Percentiles rank a stretch among this genome's conserved stretches.
Conservation (phyloP, 2,888 invertebrate species). For the Caenorhabditis uteleia region DNA sequence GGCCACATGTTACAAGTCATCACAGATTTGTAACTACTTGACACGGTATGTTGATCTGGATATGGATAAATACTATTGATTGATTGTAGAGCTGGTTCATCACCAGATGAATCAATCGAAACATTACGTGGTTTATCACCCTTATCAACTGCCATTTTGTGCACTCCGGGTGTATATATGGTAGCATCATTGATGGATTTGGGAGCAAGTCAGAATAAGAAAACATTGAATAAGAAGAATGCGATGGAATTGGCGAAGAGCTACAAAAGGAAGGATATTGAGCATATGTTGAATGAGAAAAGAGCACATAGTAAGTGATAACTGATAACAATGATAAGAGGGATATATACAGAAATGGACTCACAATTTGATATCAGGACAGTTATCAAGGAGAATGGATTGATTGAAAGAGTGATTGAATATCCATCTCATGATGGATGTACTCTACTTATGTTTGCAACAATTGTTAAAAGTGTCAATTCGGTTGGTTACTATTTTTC, state of each 20-base stretch:
- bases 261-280: conserved; percentile 30
- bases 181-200: conserved; percentile 44
- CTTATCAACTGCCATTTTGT: conserved; percentile 39
- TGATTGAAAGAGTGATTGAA: conserved; percentile 8
- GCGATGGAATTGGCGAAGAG: conserved; percentile 38
- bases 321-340: too few species aligned
- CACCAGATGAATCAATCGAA: conserved; percentile 41
- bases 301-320: conserved; percentile 22
- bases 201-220: conserved; percentile 35
- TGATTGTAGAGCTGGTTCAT: conserved; percentile 17
- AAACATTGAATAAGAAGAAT: conserved; percentile 10
- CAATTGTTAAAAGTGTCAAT: conserved; percentile 30
- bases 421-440: conserved; percentile 33
- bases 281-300: conserved; percentile 35
- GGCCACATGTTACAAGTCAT: conserved; percentile 50
- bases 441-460: conserved; percentile 44
- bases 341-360: conserved; percentile 10
- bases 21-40: conserved; percentile 48
- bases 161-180: conserved; percentile 39
- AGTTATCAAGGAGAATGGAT: conserved; percentile 12
- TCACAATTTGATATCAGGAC: conserved; percentile 19
- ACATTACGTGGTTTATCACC: conserved; percentile 40
- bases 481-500: conserved; percentile 33
- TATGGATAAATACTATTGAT: neutral
- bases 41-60: conserved; percentile 7